Base-by-base conservation (phyloP, 1,140 invertebrate species). In the Aphis craccivora region DNA sequence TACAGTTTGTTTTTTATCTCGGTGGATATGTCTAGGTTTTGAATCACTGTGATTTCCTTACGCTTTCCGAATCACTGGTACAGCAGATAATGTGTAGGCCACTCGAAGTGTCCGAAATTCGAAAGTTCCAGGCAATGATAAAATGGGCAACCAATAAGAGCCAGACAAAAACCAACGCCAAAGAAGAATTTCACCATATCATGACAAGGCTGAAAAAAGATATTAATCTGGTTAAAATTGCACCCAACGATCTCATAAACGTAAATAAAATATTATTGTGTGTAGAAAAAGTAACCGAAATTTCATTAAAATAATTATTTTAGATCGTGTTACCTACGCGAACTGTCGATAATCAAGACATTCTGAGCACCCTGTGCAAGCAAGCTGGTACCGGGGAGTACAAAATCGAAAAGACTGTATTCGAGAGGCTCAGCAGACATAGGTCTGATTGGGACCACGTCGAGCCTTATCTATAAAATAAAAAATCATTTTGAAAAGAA, bases 371-470 rank as follows among this genome's bases (percentile, higher is more conserved):
- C 0, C 96, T 99, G 45, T 98, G 98, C 97, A 98, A 97, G 95
- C 98, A 99, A 96, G 98, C 98, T 55, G 98, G 98, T 95, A 97
- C 98, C 2, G 98, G 98, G 35, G 98, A 98, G 96, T 99, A 98
- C 95, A 96, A 98, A 55, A 98, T 99, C 94, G 97, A 98, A 95
- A 98, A 98, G 95, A 97, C 96, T 87, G 98, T 98, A 94, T 95
- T 99, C 94, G 97, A 97, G 95, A 96, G 97, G 94, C 96, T 98
- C 94, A 97, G 98, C 95, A 98, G 98, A 95, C 98, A 98, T 95
- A 98, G 97, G 94, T 97, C 97, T 94, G 97, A 97, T 95, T 97
- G 97, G 96, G 97, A 97, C 95, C 91, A 93, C 76, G 91, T 93
- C 91, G 91, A 93, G 81, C 91, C 91, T 84, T 93, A 93, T 43